Conservation (phyloP, 2,113 vertebrate genomes). For the Varanus komodoensis region DNA sequence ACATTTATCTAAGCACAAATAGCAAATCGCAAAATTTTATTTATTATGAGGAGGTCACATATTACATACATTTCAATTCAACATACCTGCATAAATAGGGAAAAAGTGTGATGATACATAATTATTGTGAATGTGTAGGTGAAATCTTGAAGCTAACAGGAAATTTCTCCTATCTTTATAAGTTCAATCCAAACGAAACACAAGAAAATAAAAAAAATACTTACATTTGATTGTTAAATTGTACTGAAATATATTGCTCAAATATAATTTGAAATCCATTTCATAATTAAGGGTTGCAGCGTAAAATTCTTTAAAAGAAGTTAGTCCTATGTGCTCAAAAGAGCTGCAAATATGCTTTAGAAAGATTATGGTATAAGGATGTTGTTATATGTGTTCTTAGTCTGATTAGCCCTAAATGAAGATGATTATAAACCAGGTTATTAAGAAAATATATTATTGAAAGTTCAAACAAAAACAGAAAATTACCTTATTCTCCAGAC, state of each 20-base stretch:
- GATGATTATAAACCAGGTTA: background rate
- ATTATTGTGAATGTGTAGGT: background rate
- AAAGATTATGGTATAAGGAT: background rate
- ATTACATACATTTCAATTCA: background rate
- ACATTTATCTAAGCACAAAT: background rate
- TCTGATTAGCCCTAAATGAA: background rate
- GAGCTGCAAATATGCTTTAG: background rate
- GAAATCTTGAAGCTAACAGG: slow-evolving; percentile 16
- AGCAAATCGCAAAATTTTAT: slow-evolving; percentile 2
- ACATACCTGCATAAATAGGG: background rate
- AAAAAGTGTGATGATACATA: background rate
- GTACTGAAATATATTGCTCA: slow-evolving; percentile 18
- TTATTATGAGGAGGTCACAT: fast-evolving
- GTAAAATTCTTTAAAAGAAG: slow-evolving; percentile 17
- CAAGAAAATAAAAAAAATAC: background rate
- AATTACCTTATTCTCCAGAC: background rate
- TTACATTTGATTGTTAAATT: slow-evolving; percentile 23
- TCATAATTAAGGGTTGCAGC: background rate
- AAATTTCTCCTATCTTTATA: background rate
- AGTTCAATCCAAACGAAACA: slow-evolving; percentile 28
- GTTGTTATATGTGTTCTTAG: slow-evolving; percentile 6
- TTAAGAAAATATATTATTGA: background rate
- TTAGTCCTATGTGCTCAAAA: slow-evolving; percentile 7
- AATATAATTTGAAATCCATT: slow-evolving; percentile 18
- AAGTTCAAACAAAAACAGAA: background rate